Conservation (phyloP, 2,797 vertebrate species). For the Diplodus sargus region DNA sequence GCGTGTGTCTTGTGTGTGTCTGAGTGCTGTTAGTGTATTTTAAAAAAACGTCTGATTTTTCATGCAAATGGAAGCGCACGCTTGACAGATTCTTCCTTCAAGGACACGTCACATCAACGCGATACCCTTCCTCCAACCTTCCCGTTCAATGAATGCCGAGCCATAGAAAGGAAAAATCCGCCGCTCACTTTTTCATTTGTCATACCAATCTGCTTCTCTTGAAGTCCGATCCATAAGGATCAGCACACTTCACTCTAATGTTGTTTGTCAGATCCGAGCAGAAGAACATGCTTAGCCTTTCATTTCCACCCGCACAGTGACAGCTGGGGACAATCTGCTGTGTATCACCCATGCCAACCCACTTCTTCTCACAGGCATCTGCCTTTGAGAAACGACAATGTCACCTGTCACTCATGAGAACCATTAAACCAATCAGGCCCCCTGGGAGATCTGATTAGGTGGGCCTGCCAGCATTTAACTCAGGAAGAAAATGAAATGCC, state of each 20-base stretch:
- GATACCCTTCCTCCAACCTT: slow-evolving; percentile 42
- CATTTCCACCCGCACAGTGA: slow-evolving; percentile 48
- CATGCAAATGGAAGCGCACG: slow-evolving; percentile 31
- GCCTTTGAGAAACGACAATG: slow-evolving; percentile 74
- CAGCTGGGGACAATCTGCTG: slow-evolving; percentile 57
- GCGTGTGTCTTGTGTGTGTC: not conserved
- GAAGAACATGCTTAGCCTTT: slow-evolving; percentile 51
- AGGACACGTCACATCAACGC: slow-evolving; percentile 48
- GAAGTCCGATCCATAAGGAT: slow-evolving; percentile 59
- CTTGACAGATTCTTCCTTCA: slow-evolving; percentile 31
- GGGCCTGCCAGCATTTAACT: slow-evolving; percentile 59
- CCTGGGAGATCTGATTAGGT: slow-evolving; percentile 70
- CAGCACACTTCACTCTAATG: slow-evolving; percentile 61
- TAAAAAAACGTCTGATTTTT: slow-evolving; percentile 5
- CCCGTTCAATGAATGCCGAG: slow-evolving; percentile 30
- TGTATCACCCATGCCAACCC: slow-evolving; percentile 46
- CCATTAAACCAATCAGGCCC: slow-evolving; percentile 59
- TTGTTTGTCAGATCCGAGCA: slow-evolving; percentile 61
- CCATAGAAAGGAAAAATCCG: slow-evolving; percentile 3
- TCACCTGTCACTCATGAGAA: slow-evolving; percentile 76
- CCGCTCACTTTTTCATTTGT: slow-evolving; percentile 43
- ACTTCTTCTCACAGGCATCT: slow-evolving; percentile 52
- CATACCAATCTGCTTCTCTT: slow-evolving; percentile 49
- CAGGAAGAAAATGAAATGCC: slow-evolving; percentile 66
- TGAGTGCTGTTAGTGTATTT: not conserved